Conservation (phyloP, 2,797 vertebrate species). For the Clarias pachynema region DNA sequence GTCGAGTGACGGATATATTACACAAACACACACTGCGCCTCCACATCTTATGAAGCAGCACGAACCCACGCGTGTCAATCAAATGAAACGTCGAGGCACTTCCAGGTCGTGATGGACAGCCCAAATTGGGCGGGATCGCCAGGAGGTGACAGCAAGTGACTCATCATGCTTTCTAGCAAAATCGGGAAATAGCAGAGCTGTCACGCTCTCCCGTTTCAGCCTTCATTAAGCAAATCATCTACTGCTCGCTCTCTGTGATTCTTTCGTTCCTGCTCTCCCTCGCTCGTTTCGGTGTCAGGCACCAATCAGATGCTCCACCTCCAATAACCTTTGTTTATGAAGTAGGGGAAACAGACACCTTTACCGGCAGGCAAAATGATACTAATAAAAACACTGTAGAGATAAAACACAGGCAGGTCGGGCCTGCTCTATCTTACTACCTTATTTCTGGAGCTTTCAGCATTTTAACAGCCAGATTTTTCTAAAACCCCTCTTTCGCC, state of each 20-base stretch:
- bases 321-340: slow-evolving; percentile 42
- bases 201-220: slow-evolving; percentile 45
- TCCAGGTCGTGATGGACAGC: slow-evolving; percentile 49
- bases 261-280: slow-evolving; percentile 6
- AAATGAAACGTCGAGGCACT: slow-evolving; percentile 12
- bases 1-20: slow-evolving; percentile 42
- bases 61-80: slow-evolving; percentile 5
- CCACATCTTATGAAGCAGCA: neutral
- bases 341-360: slow-evolving; percentile 14
- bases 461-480: neutral
- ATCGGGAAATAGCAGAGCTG: slow-evolving; percentile 56
- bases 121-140: slow-evolving; percentile 47
- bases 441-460: neutral
- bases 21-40: neutral
- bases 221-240: slow-evolving; percentile 57
- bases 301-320: slow-evolving; percentile 29
- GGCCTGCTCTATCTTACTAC: neutral
- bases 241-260: neutral
- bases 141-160: slow-evolving; percentile 48
- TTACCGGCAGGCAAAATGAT: neutral
- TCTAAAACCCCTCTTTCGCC: neutral
- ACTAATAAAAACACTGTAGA: neutral
- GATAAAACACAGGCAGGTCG: neutral
- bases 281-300: neutral
- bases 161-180: slow-evolving; percentile 45